phyloP scores from a whole-genome alignment of 1,140 invertebrate genomes.

The Ceratina calcarata region DNA sequence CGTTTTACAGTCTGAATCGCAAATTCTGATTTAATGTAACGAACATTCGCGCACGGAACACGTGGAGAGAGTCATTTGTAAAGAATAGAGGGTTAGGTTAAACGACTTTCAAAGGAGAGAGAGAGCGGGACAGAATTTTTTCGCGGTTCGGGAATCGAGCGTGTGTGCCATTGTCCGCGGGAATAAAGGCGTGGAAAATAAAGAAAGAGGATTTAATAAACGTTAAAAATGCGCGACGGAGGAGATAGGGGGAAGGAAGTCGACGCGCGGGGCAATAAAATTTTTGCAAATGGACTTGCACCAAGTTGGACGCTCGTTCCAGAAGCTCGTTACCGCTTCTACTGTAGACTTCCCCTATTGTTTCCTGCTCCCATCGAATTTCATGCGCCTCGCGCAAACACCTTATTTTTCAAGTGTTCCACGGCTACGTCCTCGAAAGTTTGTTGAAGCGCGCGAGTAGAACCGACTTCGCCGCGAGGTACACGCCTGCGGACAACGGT shows the following conservation, averaged over 20 bases:
- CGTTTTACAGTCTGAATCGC: neutral
- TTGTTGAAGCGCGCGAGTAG: neutral
- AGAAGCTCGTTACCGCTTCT: neutral
- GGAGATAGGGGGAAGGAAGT: neutral
- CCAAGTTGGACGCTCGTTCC: neutral
- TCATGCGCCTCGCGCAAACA: neutral
- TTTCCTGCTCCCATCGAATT: neutral
- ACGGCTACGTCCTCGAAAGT: neutral
- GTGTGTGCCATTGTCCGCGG: constrained; percentile 7
- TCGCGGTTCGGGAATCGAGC: constrained; percentile 3
- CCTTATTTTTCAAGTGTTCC: neutral
- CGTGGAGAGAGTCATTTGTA: neutral
- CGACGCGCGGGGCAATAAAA: constrained; percentile 2
- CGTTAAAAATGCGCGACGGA: neutral
- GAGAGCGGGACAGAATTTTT: neutral
- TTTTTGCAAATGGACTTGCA: constrained; percentile 27
- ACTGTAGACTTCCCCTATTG: neutral
- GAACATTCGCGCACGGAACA: neutral
- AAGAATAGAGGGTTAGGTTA: neutral
- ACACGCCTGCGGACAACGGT: neutral
- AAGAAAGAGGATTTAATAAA: constrained; percentile 27
- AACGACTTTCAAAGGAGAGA: neutral
- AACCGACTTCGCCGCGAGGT: neutral
- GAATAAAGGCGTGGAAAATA: constrained; percentile 8
- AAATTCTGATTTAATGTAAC: neutral